phyloP scores from a whole-genome alignment of 2,888 invertebrate genomes.

The Oligia fasciuncula region DNA sequence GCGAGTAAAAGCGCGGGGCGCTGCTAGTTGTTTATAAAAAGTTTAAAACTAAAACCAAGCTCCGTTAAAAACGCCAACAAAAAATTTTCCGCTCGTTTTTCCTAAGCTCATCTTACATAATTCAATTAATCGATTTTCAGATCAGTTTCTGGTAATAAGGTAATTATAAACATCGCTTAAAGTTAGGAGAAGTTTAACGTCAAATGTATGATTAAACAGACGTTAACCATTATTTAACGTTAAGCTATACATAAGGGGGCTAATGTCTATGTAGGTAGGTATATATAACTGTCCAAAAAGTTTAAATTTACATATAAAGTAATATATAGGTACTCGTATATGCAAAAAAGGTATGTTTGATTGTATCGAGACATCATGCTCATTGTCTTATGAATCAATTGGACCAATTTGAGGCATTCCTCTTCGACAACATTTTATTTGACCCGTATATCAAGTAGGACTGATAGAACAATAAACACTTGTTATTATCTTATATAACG shows the following conservation, averaged over 20 bases:
- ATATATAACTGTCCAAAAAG: neutral
- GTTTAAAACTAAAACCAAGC: neutral
- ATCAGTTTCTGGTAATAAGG: neutral
- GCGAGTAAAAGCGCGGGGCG: too few species aligned
- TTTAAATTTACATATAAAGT: neutral
- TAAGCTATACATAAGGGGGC: neutral
- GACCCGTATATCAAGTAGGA: conserved; percentile 43
- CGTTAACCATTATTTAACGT: neutral
- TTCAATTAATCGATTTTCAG: neutral
- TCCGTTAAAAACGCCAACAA: too few species aligned
- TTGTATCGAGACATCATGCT: conserved; percentile 39
- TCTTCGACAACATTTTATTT: conserved; percentile 49
- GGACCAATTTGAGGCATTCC: conserved; percentile 44
- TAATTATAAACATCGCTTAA: neutral
- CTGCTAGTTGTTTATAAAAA: neutral
- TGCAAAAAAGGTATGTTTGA: conserved; percentile 41
- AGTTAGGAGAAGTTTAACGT: neutral
- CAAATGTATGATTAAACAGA: neutral
- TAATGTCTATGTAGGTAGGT: neutral
- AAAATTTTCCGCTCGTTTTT: conserved; percentile 1
- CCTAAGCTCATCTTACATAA: neutral
- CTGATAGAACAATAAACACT: conserved; percentile 28
- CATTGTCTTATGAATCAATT: conserved; percentile 44
- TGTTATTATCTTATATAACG: neutral
- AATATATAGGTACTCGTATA: neutral